These are phyloP conservation scores for Mus caroli DNA, from an alignment of 2,797 vertebrate species.

Conservation along the genomic window DNA sequence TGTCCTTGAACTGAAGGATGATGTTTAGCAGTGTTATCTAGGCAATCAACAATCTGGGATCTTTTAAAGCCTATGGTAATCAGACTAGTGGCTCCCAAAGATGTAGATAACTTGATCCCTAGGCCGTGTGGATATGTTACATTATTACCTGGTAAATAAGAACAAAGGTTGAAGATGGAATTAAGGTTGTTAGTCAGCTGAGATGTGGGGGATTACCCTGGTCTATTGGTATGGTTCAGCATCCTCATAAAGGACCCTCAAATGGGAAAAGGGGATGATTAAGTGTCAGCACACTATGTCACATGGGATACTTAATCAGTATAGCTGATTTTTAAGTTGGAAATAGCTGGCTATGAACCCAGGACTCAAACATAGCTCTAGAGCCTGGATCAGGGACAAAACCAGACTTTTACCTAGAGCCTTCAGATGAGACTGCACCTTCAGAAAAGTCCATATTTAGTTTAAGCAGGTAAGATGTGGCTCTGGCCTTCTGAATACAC, in stretches of 20 bases:
- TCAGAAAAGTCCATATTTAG: background rate
- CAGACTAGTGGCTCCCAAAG: background rate
- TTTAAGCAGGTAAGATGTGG: background rate
- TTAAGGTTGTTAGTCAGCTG: background rate
- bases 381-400: background rate
- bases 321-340: background rate
- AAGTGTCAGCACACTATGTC: background rate
- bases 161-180: background rate
- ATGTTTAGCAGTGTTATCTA: background rate
- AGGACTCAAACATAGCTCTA: background rate
- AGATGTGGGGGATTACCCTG: background rate
- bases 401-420: background rate
- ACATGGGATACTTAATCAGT: background rate
- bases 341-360: background rate
- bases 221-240: background rate
- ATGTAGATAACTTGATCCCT: background rate
- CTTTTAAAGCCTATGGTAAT: background rate
- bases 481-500: background rate
- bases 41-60: background rate
- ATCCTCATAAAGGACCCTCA: background rate
- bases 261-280: background rate
- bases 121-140: background rate
- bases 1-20: conserved; percentile 26
- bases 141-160: background rate
- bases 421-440: background rate